Evolutionary conservation across 2,888 invertebrate species (phyloP).

Genomic region (Crematogaster levior): DNA sequence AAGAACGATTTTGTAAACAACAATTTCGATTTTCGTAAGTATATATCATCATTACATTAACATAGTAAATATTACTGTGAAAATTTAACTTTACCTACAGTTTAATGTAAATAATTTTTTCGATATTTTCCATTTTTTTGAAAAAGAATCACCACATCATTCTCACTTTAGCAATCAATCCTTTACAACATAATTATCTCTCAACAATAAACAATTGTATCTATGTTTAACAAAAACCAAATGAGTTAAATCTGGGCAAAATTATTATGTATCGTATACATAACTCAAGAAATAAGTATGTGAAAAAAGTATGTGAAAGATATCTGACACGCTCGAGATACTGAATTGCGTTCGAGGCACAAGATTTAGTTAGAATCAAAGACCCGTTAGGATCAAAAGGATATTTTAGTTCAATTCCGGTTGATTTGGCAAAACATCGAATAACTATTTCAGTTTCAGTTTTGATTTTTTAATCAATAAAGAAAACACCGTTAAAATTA

Average conservation of each 20-base stretch:
- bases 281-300: not conserved
- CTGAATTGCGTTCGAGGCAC: not conserved
- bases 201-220: not conserved
- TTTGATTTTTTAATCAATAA: no score
- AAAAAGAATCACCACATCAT: not conserved
- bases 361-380: not conserved
- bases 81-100: not conserved
- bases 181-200: not conserved
- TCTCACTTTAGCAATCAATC: not conserved
- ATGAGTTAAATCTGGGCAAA: not conserved
- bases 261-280: not conserved
- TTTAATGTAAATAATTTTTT: not conserved
- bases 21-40: not conserved
- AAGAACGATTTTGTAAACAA: no score
- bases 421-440: no score
- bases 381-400: no score
- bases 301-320: not conserved
- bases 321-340: slow-evolving; percentile 6
- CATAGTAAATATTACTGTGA: not conserved
- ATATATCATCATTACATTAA: not conserved
- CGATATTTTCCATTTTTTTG: not conserved
- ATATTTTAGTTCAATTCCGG: no score
- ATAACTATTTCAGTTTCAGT: no score
- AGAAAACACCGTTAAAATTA: no score
- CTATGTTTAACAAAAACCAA: not conserved